Base-by-base conservation (phyloP, 1,140 invertebrate species). In the Tetranychus urticae region DNA sequence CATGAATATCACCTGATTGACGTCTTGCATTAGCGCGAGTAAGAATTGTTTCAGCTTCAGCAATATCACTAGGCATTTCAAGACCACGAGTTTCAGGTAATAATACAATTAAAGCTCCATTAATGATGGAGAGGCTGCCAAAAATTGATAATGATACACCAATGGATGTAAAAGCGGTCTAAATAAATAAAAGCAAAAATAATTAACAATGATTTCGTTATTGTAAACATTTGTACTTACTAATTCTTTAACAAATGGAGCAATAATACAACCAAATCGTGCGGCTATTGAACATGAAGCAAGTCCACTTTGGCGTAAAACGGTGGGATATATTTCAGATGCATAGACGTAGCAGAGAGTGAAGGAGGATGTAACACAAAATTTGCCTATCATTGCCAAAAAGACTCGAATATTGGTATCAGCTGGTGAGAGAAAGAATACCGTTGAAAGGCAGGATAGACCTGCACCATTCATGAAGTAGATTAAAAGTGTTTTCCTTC, bases 251-350 rank as follows among this genome's bases (percentile, higher is more conserved):
- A 79, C 77, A 66, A 76, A 69, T 12, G 74, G 74, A 3, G 72
- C 69, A 10, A 70, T 35, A 59, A 74, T 70, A 23, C 67, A 68
- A 1, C 72, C 72, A 23, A 72, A 61, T 56, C 74, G 62, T 1
- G 71, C 72, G 33, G 60, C 60, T 34, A 68, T 67, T 7, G 72
- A 74, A 37, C 69, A 65, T 2, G 67, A 63, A 12, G 73, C 73
- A 45, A 73, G 54, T 35, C 65, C 71, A 5, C 66, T 66, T 58
- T 73, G 72, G 23, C 73, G 63, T 14, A 74, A 64, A 1, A 69
- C 65, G 1, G 86, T 88, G 1, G 86, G 86, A 67, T 85, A 87
- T 67, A 86, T 81, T 73, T 89, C 86, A 4, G 81, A 80, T 7
- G 85, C 82, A 68, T 83, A 86, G 52, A 88, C 77, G 67, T 86